Base-by-base conservation (phyloP, 2,888 invertebrate species). In the Scaptomyza tumidula region DNA sequence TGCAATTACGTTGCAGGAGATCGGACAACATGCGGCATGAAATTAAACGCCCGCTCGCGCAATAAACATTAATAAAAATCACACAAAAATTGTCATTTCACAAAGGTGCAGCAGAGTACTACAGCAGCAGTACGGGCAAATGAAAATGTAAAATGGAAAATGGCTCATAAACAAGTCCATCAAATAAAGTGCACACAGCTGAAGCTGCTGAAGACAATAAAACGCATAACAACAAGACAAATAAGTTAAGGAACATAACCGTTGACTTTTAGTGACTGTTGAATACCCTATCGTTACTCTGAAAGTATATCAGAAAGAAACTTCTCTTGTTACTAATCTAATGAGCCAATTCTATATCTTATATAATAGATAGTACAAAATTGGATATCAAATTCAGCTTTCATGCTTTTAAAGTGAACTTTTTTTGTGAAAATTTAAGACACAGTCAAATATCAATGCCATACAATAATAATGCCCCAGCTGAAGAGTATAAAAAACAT, bases 151-250 rank as follows among this genome's bases (percentile, higher is more conserved):
- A 66, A 71, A 76, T 71, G 75, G 66, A 52, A 66, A 71, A 84
- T 87, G 85, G 78, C 83, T 85, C 83, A 84, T 84, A 84, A 84
- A 84, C 83, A 84, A 84, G 86, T 87, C 83, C 83, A 84, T 84
- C 83, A 87, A 87, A 82, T 85, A 87, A 87, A 84, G 87, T 87
- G 86, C 83, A 77, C 78, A 73, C 80, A 84, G 70, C 75, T 78
- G 82, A 72, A 75, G 65, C 65, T 68, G 70, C 62, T 65, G 46
- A 70, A 59, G 61, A 70, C 64, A 80, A 58, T 56, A 70, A 76
- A 77, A 76, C 24, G 61, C 16, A 63, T 46, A 50, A 54, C 44
- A 52, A 53, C 46, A 56, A 63, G 13, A 11, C 19, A 43, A 62
- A 33, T n/a, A 56, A 52, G 52, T 27, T 19, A 35, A 39, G 13